Evolutionary conservation across 2,797 vertebrate genomes (phyloP), one percentile per base, ranked within the genome.

Genomic region (Ptychadena robeensis): DNA sequence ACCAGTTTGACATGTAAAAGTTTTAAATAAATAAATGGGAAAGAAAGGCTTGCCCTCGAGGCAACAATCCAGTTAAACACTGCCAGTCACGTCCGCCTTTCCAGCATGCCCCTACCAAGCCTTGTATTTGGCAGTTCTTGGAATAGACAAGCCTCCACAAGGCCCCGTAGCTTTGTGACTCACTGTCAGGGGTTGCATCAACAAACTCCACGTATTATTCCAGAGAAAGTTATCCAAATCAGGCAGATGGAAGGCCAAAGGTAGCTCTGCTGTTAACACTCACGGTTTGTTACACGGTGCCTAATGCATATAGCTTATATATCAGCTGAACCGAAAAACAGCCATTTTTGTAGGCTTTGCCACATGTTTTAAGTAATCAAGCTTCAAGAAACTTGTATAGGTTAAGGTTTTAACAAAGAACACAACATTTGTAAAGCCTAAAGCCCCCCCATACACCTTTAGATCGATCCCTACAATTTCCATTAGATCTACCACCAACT

Each of bases 51-150:
- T 22, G 67, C 30, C 64, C 76, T 40, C 27, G 9, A 44, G 34
- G 76, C 76, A 30, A 59, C 44, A 48, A 67, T 28, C 25, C 40
- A 9, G 27, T 73, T 35, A 34, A 22, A 30, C 31, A 4, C 25
- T 83, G 69, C 82, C 73, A 73, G 53, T 79, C 75, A 73, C 32
- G 74, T 72, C 75, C 37, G 12, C 12, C 14, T 66, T 78, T 78
- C 59, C 74, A 66, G 48, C 53, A 61, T 75, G 80, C n/a, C 65
- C 73, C 27, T 25, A 64, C 73, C 72, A 76, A 79, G 48, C 27
- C 32, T 15, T 32, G 53, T 31, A 40, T 40, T 44, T 79, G 82
- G 74, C 74, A 79, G 59, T 65, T 38, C 32, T 71, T 0, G 10
- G 61, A 31, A 79, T 1, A 31, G 30, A 66, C 82, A 40, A 28